phyloP scores from a whole-genome alignment of 2,113 vertebrate species.

The Tursiops truncatus region DNA sequence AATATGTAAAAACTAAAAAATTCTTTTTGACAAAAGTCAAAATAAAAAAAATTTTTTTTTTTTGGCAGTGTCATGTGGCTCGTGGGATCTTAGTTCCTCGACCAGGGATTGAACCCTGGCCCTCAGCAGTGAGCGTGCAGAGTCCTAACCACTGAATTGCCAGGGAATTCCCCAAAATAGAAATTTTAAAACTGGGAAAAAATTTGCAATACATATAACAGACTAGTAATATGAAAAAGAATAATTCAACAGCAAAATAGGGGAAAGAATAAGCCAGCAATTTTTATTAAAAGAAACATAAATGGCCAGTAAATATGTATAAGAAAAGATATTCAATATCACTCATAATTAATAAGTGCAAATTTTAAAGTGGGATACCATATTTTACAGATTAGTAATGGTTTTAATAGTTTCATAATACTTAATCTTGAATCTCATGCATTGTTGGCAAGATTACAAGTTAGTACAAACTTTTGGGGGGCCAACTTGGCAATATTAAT shows the following conservation, averaged over 20 bases:
- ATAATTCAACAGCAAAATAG: not conserved
- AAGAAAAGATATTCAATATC: not conserved
- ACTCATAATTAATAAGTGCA: not conserved
- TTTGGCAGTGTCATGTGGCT: not conserved
- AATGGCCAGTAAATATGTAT: not conserved
- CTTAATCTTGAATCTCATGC: not conserved
- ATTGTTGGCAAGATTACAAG: not conserved
- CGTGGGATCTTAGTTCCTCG: not conserved
- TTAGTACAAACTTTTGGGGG: not conserved
- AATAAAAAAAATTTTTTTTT: not conserved
- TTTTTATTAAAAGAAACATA: not conserved
- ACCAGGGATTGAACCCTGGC: not conserved
- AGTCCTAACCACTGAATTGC: not conserved
- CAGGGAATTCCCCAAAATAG: not conserved
- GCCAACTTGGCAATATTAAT: not conserved
- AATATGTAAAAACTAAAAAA: not conserved
- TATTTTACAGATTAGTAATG: not conserved
- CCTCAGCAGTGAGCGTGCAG: not conserved
- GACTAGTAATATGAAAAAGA: not conserved
- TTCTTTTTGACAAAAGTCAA: not conserved
- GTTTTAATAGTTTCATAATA: not conserved
- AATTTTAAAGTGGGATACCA: not conserved
- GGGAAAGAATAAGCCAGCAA: not conserved
- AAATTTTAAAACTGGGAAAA: not conserved
- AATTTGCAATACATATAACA: not conserved